Conservation (phyloP, 2,797 vertebrate genomes). For the Coregonus suidteri region DNA sequence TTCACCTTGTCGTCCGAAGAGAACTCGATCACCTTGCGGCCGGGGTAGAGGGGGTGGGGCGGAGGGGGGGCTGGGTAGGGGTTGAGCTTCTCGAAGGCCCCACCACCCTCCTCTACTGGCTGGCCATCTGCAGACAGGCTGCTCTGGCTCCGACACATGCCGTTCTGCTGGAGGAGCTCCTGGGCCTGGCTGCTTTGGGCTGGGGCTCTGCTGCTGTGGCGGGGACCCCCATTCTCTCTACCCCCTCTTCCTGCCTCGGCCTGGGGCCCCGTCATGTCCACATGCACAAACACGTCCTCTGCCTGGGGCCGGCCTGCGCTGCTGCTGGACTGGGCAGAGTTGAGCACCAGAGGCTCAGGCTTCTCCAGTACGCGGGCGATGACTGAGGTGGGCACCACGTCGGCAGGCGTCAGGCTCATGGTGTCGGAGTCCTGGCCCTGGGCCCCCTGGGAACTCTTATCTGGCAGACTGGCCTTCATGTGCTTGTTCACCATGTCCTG, state of each 20-base stretch:
- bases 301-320: conserved; percentile 84
- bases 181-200: conserved; percentile 25
- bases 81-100: conserved; percentile 89
- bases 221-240: conserved; percentile 51
- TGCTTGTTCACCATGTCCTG: conserved; percentile 98
- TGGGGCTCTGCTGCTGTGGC: conserved; percentile 18
- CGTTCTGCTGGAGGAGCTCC: conserved; percentile 77
- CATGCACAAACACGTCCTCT: conserved; percentile 95
- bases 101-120: conserved; percentile 67
- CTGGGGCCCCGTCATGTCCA: conserved; percentile 90
- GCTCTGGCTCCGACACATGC: conserved; percentile 77
- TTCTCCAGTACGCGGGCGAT: conserved; percentile 96
- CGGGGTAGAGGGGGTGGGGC: conserved; percentile 87
- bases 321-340: conserved; percentile 91
- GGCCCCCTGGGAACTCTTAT: conserved; percentile 62
- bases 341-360: conserved; percentile 91
- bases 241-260: conserved; percentile 45
- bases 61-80: conserved; percentile 89
- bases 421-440: conserved; percentile 78
- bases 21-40: conserved; percentile 96
- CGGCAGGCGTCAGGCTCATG: conserved; percentile 82
- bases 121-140: conserved; percentile 67
- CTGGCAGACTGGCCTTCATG: conserved; percentile 81
- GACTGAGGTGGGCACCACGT: conserved; percentile 92
- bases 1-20: conserved; percentile 92